Conservation (phyloP, 2,113 vertebrate species). For the Cyprinodon variegatus region DNA sequence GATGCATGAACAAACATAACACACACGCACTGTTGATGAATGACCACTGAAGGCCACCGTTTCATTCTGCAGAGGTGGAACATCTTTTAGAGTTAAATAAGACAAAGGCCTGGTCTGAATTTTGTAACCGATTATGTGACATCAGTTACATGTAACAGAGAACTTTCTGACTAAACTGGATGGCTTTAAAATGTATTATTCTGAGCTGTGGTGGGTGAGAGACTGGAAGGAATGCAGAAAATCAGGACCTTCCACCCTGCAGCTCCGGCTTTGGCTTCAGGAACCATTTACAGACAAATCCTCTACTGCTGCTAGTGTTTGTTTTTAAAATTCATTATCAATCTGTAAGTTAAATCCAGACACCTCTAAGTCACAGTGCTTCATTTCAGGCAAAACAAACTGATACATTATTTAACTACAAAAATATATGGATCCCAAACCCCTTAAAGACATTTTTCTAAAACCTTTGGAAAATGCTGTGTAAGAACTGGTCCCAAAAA, state of each 20-base stretch:
- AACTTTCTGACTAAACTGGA: slow-evolving; percentile 14
- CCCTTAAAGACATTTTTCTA: not conserved
- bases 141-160: not conserved
- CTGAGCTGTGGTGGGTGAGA: not conserved
- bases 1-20: not conserved
- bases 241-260: slow-evolving; percentile 35
- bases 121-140: not conserved
- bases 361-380: not conserved
- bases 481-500: not conserved
- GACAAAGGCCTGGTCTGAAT: not conserved
- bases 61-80: too few relatives aligned
- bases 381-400: not conserved
- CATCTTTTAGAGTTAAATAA: not conserved
- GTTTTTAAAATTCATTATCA: not conserved
- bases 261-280: slow-evolving; percentile 16
- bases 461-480: not conserved
- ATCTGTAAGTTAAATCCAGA: not conserved
- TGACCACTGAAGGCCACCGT: not conserved
- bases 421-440: not conserved
- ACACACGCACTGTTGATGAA: not conserved
- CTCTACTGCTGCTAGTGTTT: not conserved
- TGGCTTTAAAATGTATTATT: not conserved
- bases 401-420: not conserved
- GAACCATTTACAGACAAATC: not conserved
- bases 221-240: slow-evolving; percentile 67